Base-by-base conservation (phyloP, 2,888 invertebrate species). In the Ernsta delagoae region DNA sequence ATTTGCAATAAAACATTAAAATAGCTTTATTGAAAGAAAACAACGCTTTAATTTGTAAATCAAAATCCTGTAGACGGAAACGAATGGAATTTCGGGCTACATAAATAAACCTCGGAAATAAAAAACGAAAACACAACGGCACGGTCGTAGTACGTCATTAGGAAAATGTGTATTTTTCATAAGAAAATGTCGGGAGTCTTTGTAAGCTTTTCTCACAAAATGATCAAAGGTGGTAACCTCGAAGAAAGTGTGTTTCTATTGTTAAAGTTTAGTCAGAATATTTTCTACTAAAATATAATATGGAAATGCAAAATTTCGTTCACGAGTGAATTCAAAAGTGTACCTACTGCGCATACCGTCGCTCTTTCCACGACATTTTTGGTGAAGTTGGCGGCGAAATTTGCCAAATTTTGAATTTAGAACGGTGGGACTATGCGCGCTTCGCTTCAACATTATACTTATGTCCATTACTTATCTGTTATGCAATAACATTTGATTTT, bases 101-200 rank as follows among this genome's bases (percentile, higher is more conserved):
- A 50, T 59, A 65, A 65, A 39, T 59, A 65, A 65, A 39, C 39
- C 50, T 59, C 24, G 11, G 48, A 50, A 65, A 59, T 65, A 59
- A 65, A 62, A 65, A 39, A 7, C 5, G 8, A 57, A 59, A 65
- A 65, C 31, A 50, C 50, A 59, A 59, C 39, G 50, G 50, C 39
- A 39, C 36, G 24, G 59, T 59, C 39, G 36, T 50, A 39, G 48
- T 50, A 45, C 50, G 50, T 59, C 59, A 65, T 65, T 65, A 65
- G 24, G 59, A 65, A 65, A 65, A 59, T 50, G 36, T 59, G 16
- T 65, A 65, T 65, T 65, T 65, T 65, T 65, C 57, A 65, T 56
- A 56, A 48, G 57, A 65, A 65, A 65, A 65, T 39, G 48, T 59
- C 31, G 11, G 24, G 31, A 45, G 43, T 41, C 50, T 65, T 48